Evolutionary conservation across 2,113 vertebrate genomes (phyloP).

Genomic region (Papio anubis): DNA sequence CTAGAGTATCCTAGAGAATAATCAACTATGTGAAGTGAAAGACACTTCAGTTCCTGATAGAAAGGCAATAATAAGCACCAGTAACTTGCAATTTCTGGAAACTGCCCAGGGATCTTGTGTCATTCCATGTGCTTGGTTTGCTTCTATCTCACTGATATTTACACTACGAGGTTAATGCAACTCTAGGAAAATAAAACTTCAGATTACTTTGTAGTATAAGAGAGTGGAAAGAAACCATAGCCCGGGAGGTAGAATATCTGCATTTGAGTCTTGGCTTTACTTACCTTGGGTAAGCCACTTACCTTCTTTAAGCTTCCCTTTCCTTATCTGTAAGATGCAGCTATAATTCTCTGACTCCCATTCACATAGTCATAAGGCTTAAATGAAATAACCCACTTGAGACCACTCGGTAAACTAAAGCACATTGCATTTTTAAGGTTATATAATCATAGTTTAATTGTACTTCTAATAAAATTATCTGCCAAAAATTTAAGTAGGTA

Average conservation of each 20-base stretch:
- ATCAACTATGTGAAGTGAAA: not conserved
- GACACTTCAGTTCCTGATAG: not conserved
- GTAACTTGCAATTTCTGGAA: not conserved
- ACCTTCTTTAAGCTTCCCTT: not conserved
- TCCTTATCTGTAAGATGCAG: not conserved
- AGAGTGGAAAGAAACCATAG: not conserved
- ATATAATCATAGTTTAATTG: not conserved
- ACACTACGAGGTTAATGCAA: not conserved
- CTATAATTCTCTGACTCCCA: not conserved
- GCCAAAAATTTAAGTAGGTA: not conserved
- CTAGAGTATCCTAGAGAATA: not conserved
- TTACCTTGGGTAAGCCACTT: not conserved
- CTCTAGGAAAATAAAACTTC: constrained; percentile 4
- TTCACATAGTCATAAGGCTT: not conserved
- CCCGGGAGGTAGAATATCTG: not conserved
- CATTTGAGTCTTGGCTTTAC: not conserved
- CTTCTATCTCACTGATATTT: not conserved
- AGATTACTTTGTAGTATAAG: not conserved
- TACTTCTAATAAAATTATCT: not conserved
- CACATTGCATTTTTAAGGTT: not conserved
- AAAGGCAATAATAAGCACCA: not conserved
- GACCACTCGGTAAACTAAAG: not conserved
- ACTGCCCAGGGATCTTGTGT: not conserved
- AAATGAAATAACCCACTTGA: not conserved
- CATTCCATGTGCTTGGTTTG: not conserved